phyloP scores from a whole-genome alignment of 2,797 vertebrate species.

The Muraenolepis orangiensis region DNA sequence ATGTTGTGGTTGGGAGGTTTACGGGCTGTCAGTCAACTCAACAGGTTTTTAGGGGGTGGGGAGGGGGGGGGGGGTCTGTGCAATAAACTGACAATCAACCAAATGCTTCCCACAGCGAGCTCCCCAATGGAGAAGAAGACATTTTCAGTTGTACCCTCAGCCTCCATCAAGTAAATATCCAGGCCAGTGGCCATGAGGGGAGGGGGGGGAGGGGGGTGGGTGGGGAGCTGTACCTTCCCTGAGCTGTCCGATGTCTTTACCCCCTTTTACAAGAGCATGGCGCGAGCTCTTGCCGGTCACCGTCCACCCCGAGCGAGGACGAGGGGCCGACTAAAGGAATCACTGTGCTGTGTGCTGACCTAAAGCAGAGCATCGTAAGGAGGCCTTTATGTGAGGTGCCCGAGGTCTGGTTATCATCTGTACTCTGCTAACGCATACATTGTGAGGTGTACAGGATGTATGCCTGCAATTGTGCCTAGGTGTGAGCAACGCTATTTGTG shows the following conservation, averaged over 20 bases:
- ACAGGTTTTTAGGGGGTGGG: neutral
- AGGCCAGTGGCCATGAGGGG: neutral
- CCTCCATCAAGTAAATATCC: neutral
- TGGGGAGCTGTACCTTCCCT: slow-evolving; percentile 1
- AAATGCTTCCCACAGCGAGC: neutral
- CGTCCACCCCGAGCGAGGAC: slow-evolving; percentile 1
- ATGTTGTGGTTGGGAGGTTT: neutral
- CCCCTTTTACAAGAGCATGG: neutral
- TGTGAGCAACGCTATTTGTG: neutral
- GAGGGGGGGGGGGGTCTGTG: neutral
- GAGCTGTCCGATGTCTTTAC: slow-evolving; percentile 24
- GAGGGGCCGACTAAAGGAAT: slow-evolving; percentile 20
- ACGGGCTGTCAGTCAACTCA: slow-evolving; percentile 3
- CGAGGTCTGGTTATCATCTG: slow-evolving; percentile 3
- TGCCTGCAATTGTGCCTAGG: neutral
- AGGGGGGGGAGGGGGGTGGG: too few relatives aligned
- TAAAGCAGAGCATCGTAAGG: slow-evolving; percentile 18
- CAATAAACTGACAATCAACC: neutral
- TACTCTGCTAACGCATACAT: slow-evolving; percentile 10
- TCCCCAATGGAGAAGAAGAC: slow-evolving; percentile 9
- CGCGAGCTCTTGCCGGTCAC: slow-evolving; percentile 28
- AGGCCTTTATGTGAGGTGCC: slow-evolving; percentile 18
- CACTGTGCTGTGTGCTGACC: slow-evolving; percentile 22
- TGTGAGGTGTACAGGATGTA: slow-evolving; percentile 23
- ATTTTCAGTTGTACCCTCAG: neutral